Conservation (phyloP, 2,113 vertebrate genomes). For the Siniperca chuatsi region DNA sequence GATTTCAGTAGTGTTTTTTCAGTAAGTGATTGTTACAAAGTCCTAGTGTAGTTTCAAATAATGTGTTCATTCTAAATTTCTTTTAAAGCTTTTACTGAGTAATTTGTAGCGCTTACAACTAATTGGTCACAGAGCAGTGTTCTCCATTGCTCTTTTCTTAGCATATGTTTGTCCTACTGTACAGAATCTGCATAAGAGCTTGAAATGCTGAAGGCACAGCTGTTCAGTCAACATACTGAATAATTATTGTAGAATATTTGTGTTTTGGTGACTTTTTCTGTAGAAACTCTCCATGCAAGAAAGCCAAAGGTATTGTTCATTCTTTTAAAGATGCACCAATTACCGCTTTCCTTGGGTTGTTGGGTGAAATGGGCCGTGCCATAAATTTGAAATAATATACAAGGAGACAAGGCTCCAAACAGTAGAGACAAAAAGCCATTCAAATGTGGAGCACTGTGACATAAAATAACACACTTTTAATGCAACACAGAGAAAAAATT, state of each 20-base stretch:
- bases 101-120: background rate
- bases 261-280: background rate
- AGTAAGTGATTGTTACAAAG: background rate
- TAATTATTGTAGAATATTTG: background rate
- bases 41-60: background rate
- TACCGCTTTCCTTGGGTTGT: slow-evolving; percentile 11
- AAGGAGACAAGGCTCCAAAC: background rate
- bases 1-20: background rate
- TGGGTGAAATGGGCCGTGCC: slow-evolving; percentile 22
- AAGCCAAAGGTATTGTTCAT: background rate
- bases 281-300: background rate
- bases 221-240: slow-evolving; percentile 6
- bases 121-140: background rate
- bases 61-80: background rate
- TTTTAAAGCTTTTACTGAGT: slow-evolving; percentile 2
- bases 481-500: slow-evolving; percentile 8
- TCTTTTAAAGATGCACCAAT: slow-evolving; percentile 9
- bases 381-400: slow-evolving; percentile 17
- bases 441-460: background rate
- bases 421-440: background rate
- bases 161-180: background rate
- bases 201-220: slow-evolving; percentile 11
- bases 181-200: slow-evolving; percentile 5
- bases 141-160: background rate
- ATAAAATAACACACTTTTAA: slow-evolving; percentile 25